Percentiles rank a stretch among this genome's conserved stretches.
These are phyloP conservation scores for Cyanoramphus novaezelandiae DNA, from an alignment of 2,113 vertebrate species.

Conservation along the genomic window DNA sequence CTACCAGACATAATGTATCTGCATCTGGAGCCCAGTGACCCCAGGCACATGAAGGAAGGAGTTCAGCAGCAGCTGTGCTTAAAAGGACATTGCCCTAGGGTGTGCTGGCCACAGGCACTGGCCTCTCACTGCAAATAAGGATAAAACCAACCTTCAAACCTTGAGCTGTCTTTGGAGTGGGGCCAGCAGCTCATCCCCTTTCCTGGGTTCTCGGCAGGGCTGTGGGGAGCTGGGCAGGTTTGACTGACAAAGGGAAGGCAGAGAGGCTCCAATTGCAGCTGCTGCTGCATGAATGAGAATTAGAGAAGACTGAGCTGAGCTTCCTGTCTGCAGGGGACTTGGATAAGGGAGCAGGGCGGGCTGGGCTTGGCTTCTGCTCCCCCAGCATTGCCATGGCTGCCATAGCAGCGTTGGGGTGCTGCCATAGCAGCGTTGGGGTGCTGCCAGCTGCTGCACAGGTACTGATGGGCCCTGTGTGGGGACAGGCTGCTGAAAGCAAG, in stretches of 20 bases:
- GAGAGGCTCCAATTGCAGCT: background rate
- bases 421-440: background rate
- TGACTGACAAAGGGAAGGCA: background rate
- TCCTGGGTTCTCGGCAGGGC: accelerated
- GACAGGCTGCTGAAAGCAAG: background rate
- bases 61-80: background rate
- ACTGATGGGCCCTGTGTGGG: background rate
- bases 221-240: background rate
- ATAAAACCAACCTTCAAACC: background rate
- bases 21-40: background rate
- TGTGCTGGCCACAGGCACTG: background rate
- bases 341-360: accelerated
- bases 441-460: background rate
- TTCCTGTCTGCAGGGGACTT: accelerated
- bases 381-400: background rate
- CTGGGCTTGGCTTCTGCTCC: background rate
- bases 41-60: accelerated
- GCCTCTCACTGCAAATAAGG: background rate
- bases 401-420: background rate
- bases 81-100: accelerated
- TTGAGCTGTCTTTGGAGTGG: accelerated
- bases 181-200: background rate
- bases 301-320: background rate
- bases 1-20: accelerated
- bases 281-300: background rate